A percentile compares a stretch with the other conserved stretches of the same genome.
phyloP scores from a whole-genome alignment of 2,797 vertebrate species.

The Thaleichthys pacificus region DNA sequence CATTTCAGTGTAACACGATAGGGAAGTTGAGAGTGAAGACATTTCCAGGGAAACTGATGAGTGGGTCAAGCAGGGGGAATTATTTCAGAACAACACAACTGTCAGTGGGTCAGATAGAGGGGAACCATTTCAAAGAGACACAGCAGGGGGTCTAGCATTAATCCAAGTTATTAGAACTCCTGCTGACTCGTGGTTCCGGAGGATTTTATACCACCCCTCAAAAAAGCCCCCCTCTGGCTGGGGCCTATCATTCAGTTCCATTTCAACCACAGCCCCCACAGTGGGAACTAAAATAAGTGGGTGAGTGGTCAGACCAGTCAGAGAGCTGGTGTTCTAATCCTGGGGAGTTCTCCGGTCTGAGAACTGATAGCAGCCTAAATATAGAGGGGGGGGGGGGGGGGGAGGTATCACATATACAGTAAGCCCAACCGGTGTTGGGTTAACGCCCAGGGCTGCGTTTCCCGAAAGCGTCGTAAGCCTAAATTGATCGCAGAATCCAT shows the following conservation, averaged over 20 bases:
- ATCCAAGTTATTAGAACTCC: slow-evolving; percentile 39
- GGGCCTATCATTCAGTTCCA: slow-evolving; percentile 48
- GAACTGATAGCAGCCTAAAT: slow-evolving; percentile 52
- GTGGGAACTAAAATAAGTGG: slow-evolving; percentile 56
- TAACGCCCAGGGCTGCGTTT: slow-evolving; percentile 42
- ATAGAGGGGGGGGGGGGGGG: slow-evolving; percentile 45
- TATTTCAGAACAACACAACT: slow-evolving; percentile 36
- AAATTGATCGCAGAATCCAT: no score
- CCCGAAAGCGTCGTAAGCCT: no score
- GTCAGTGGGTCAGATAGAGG: slow-evolving; percentile 34
- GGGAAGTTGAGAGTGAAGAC: slow-evolving; percentile 27
- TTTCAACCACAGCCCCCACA: slow-evolving; percentile 42
- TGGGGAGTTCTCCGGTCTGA: slow-evolving; percentile 52
- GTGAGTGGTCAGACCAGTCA: slow-evolving; percentile 39
- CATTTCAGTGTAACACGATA: slow-evolving; percentile 26
- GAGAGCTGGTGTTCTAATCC: slow-evolving; percentile 50
- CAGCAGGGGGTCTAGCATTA: slow-evolving; percentile 56
- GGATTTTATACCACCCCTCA: slow-evolving; percentile 50
- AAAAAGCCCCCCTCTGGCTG: slow-evolving; percentile 48
- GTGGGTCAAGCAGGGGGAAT: slow-evolving; percentile 50
- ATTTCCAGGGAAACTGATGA: slow-evolving; percentile 36
- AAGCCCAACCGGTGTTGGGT: slow-evolving; percentile 28
- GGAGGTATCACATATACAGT: slow-evolving; percentile 50
- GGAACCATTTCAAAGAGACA: slow-evolving; percentile 21
- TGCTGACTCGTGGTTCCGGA: slow-evolving; percentile 59